A percentile compares a stretch with the other conserved stretches of the same genome.
These are phyloP conservation scores for Panopea generosa DNA, from an alignment of 2,888 invertebrate genomes.

Conservation along the genomic window DNA sequence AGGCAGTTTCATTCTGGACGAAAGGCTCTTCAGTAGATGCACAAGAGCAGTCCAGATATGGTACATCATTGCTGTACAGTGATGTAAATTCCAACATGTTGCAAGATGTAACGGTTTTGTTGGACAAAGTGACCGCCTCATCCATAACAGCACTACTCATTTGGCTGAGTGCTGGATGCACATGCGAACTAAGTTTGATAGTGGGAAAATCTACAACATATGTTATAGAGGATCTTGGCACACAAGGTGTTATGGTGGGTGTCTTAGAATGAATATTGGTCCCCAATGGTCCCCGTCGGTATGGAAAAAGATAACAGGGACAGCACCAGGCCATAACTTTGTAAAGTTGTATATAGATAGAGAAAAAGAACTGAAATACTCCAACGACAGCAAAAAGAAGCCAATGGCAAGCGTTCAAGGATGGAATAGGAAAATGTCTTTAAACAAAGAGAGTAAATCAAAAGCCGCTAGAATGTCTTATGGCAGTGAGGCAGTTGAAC, in stretches of 20 bases:
- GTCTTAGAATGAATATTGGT: conserved; percentile 24
- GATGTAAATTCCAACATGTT: background rate
- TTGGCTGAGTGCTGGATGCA: conserved; percentile 44
- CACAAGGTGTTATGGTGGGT: conserved; percentile 53
- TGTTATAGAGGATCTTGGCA: conserved; percentile 59
- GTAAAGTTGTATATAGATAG: too few species aligned
- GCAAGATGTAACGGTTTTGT: background rate
- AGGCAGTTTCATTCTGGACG: too few species aligned
- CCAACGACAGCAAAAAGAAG: too few species aligned
- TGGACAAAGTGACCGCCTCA: conserved; percentile 25
- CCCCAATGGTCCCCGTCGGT: conserved; percentile 37
- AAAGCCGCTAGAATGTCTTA: too few species aligned
- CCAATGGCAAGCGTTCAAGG: too few species aligned
- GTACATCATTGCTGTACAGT: too few species aligned
- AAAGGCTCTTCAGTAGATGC: too few species aligned
- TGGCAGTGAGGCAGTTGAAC: too few species aligned
- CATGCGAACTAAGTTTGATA: conserved; percentile 56
- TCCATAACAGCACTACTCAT: conserved; percentile 25
- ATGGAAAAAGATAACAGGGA: conserved; percentile 12
- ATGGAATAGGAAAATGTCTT: too few species aligned
- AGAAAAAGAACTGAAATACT: too few species aligned
- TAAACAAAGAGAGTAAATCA: too few species aligned
- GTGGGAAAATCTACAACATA: conserved; percentile 50
- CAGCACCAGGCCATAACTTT: conserved; percentile 23
- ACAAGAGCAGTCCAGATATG: too few species aligned